Evolutionary conservation across 2,797 vertebrate species (phyloP).

Genomic region (Pristis pectinata): DNA sequence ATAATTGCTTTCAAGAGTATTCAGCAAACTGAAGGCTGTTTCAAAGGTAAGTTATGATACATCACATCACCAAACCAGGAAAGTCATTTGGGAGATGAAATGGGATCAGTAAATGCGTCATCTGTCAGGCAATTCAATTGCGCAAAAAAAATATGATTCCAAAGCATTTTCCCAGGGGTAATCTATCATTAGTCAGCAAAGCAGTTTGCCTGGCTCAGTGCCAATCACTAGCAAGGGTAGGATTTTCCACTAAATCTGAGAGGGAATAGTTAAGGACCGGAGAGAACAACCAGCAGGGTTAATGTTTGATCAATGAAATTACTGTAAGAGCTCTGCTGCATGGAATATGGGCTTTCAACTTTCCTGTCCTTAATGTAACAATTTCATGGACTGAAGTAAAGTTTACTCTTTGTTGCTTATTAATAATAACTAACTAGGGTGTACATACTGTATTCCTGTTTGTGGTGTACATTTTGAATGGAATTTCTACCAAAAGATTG

Average conservation of each 20-base stretch:
- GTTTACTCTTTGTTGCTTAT: background rate
- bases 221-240: background rate
- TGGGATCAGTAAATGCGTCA: background rate
- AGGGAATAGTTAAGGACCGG: background rate
- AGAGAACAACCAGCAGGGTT: background rate
- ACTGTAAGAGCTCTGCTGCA: background rate
- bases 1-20: background rate
- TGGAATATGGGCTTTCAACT: background rate
- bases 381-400: background rate
- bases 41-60: background rate
- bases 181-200: background rate
- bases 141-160: background rate
- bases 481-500: no score
- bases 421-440: background rate
- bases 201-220: background rate
- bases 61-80: background rate
- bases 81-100: constrained; percentile 12
- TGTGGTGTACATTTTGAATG: no score
- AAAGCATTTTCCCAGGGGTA: background rate
- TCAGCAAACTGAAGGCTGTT: background rate
- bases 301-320: background rate
- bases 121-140: background rate
- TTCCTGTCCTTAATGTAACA: background rate
- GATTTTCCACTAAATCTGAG: background rate
- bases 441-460: background rate